Conservation (phyloP, 2,113 vertebrate genomes). For the Axis porcinus region DNA sequence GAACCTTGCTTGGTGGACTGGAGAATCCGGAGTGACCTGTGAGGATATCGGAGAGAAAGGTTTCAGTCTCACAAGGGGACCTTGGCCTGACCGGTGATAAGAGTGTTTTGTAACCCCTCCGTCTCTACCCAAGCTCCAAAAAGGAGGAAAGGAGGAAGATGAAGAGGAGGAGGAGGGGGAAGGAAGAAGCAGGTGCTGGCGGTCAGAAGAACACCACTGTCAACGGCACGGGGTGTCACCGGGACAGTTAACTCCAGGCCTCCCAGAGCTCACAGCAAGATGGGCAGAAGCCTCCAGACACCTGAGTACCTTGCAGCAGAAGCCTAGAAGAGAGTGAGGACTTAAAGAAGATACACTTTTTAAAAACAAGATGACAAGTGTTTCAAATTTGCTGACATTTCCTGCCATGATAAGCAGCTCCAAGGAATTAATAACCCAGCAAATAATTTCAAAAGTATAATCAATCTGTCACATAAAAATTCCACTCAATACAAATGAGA, state of each 20-base stretch:
- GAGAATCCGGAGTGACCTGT: not conserved
- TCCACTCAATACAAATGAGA: not conserved
- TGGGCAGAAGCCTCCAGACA: not conserved
- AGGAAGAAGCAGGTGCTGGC: not conserved
- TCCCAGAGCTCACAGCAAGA: not conserved
- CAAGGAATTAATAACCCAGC: not conserved
- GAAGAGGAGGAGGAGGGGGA: rapidly evolving
- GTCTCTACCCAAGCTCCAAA: not conserved
- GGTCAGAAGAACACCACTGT: not conserved
- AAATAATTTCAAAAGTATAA: not conserved
- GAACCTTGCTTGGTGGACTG: not conserved
- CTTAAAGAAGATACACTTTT: not conserved
- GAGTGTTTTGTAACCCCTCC: not conserved
- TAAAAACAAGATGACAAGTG: not conserved
- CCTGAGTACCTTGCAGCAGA: rapidly evolving
- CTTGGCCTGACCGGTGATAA: not conserved
- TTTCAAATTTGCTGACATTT: not conserved
- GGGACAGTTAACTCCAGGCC: rapidly evolving
- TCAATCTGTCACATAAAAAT: not conserved
- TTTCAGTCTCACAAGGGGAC: not conserved
- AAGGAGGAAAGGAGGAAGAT: no score
- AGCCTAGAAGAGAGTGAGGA: not conserved
- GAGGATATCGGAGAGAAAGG: not conserved
- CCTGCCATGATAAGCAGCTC: not conserved
- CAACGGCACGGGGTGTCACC: rapidly evolving